Conservation (phyloP, 2,888 invertebrate species). For the Drosophila hamatofila region DNA sequence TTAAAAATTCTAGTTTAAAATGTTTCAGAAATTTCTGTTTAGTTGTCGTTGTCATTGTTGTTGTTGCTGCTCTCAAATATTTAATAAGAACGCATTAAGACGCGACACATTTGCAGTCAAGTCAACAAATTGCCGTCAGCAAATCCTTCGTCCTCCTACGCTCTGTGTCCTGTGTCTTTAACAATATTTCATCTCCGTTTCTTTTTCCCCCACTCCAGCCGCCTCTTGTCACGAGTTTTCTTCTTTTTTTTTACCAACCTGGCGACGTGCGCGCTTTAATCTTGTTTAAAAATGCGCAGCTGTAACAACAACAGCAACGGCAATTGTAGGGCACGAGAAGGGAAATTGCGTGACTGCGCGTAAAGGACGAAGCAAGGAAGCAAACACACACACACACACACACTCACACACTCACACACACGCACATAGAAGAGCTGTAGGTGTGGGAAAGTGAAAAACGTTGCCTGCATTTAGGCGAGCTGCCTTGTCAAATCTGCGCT, state of each 20-base stretch:
- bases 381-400: slow-evolving; percentile 14
- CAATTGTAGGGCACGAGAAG: neutral
- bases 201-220: neutral
- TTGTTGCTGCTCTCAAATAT: slow-evolving; percentile 58
- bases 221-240: neutral
- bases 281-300: slow-evolving; percentile 80
- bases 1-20: neutral
- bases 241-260: slow-evolving; percentile 41
- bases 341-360: slow-evolving; percentile 60
- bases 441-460: slow-evolving; percentile 28
- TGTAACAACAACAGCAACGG: slow-evolving; percentile 53
- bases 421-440: neutral
- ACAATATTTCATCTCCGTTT: slow-evolving; percentile 33
- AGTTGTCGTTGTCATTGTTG: slow-evolving; percentile 8
- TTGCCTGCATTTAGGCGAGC: slow-evolving; percentile 69
- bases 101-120: slow-evolving; percentile 79
- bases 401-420: slow-evolving; percentile 1
- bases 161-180: slow-evolving; percentile 16
- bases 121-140: slow-evolving; percentile 78
- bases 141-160: slow-evolving; percentile 36
- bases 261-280: slow-evolving; percentile 76
- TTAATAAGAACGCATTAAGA: slow-evolving; percentile 76
- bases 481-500: slow-evolving; percentile 73
- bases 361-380: slow-evolving; percentile 34
- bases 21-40: slow-evolving; percentile 4